Percentiles rank a stretch among this genome's conserved stretches.
Evolutionary conservation across 2,797 vertebrate species (phyloP).

Genomic region (Acestrorhynchus altus): DNA sequence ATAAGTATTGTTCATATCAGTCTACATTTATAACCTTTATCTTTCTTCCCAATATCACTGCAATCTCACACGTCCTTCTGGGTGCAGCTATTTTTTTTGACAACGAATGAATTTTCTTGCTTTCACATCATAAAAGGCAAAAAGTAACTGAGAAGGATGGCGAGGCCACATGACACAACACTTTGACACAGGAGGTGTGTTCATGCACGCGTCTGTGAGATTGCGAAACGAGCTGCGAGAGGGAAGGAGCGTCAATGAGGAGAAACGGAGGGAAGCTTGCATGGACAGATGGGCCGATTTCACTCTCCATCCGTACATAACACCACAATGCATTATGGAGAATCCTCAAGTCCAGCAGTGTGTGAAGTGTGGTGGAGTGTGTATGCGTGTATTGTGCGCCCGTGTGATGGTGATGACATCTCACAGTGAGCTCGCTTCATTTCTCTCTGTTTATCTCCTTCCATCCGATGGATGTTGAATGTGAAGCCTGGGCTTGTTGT

Average conservation of each 20-base stretch:
- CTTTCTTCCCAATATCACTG: too few species aligned
- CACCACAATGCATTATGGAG: conserved; percentile 25
- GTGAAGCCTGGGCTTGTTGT: too few species aligned
- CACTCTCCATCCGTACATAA: conserved; percentile 38
- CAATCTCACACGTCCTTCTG: too few species aligned
- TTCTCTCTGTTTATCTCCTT: background rate
- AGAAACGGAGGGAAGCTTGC: conserved; percentile 41
- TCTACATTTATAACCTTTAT: too few species aligned
- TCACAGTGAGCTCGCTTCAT: background rate
- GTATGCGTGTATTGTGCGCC: background rate
- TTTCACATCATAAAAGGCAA: too few species aligned
- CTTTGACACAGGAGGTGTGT: conserved; percentile 46
- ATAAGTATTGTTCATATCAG: too few species aligned
- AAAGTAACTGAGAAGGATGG: conserved; percentile 50
- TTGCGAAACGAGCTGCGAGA: conserved; percentile 36
- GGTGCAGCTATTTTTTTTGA: too few species aligned
- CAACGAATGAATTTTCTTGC: too few species aligned
- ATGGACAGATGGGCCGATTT: conserved; percentile 55
- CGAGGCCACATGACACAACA: conserved; percentile 51
- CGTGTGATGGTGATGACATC: background rate
- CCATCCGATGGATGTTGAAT: too few species aligned
- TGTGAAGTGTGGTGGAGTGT: conserved; percentile 12
- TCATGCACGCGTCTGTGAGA: conserved; percentile 41
- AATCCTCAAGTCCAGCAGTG: conserved; percentile 28
- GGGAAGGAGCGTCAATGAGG: conserved; percentile 28